Evolutionary conservation across 2,797 vertebrate genomes (phyloP).

Genomic region (Schizopygopsis malacanthus): DNA sequence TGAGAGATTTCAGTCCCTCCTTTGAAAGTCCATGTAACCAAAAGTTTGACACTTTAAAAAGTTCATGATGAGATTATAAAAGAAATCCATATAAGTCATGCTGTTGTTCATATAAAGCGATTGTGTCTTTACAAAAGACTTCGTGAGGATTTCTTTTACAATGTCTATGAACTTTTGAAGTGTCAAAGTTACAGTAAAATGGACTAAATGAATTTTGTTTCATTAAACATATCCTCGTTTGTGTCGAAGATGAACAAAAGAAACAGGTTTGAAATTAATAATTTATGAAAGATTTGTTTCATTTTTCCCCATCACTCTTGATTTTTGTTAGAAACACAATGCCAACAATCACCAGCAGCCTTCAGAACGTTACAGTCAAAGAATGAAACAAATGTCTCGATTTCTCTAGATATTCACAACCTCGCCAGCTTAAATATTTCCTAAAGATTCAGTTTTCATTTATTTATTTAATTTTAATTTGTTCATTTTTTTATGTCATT

Average conservation of each 20-base stretch:
- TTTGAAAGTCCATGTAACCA: neutral
- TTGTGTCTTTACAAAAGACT: neutral
- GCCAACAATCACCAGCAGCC: slow-evolving; percentile 56
- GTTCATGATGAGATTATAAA: neutral
- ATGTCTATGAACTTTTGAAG: neutral
- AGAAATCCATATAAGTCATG: neutral
- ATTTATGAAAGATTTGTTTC: neutral
- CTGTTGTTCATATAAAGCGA: neutral
- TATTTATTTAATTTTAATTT: too few species aligned
- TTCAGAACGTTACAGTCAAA: slow-evolving; percentile 26
- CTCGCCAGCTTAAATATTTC: slow-evolving; percentile 24
- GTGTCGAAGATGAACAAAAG: neutral
- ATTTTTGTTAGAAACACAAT: neutral
- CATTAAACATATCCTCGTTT: neutral
- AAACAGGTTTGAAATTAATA: neutral
- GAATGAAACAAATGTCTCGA: neutral
- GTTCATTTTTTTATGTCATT: neutral
- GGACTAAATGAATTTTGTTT: neutral
- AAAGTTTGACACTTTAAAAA: neutral
- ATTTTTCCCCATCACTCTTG: neutral
- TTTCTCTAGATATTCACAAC: slow-evolving; percentile 14
- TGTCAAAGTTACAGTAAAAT: neutral
- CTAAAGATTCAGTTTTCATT: neutral
- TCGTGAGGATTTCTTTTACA: neutral
- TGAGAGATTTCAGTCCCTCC: neutral